These are phyloP conservation scores for Acrobasis repandana DNA, from an alignment of 2,888 invertebrate species.

Conservation along the genomic window DNA sequence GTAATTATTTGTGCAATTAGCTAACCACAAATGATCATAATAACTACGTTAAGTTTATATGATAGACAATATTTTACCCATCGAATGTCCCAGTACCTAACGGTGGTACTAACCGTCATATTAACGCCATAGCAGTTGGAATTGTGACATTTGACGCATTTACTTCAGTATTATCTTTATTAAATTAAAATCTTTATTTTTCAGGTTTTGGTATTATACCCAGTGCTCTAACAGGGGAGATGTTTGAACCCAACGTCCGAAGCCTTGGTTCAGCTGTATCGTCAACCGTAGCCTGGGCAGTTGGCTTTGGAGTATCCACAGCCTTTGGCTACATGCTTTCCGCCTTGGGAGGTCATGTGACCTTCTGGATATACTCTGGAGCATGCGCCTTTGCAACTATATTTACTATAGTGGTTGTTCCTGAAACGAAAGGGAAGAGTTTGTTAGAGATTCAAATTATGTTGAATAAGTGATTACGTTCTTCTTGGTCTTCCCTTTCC, in stretches of 20 bases:
- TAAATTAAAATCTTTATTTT: constrained; percentile 40
- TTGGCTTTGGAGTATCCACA: neutral
- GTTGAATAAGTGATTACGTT: constrained; percentile 31
- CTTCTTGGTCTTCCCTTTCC: too few relatives aligned
- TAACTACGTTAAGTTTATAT: too few relatives aligned
- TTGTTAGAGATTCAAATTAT: constrained; percentile 50
- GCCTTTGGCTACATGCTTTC: constrained; percentile 10
- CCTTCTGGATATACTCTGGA: constrained; percentile 32
- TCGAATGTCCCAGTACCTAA: too few relatives aligned
- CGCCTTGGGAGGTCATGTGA: constrained; percentile 25
- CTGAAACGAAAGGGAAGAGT: constrained; percentile 51
- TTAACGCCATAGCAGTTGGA: too few relatives aligned
- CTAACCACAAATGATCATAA: too few relatives aligned
- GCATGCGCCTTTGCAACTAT: constrained; percentile 26
- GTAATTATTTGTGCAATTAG: too few relatives aligned
- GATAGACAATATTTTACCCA: too few relatives aligned
- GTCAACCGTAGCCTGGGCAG: neutral
- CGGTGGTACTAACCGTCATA: too few relatives aligned
- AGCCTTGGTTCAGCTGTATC: constrained; percentile 28
- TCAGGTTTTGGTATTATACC: constrained; percentile 37
- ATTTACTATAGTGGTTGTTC: constrained; percentile 42
- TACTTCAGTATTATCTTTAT: neutral
- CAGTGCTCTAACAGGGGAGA: constrained; percentile 31
- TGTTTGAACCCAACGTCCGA: constrained; percentile 34
- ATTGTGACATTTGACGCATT: too few relatives aligned